These are phyloP conservation scores for Willowsia nigromaculata DNA, from an alignment of 2,888 invertebrate genomes.

Conservation along the genomic window DNA sequence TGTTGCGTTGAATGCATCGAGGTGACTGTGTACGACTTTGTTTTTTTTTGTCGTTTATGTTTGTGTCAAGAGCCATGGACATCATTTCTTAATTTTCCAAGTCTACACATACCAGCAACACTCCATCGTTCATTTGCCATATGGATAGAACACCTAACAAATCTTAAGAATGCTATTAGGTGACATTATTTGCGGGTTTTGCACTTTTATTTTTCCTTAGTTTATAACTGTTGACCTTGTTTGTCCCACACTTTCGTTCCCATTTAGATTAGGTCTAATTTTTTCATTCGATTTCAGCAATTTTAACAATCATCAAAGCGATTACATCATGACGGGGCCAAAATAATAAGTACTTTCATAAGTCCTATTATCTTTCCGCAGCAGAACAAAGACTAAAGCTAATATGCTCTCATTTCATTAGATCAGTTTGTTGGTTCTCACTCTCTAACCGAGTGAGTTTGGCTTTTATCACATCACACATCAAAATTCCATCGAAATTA, in stretches of 20 bases:
- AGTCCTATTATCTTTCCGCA: background rate
- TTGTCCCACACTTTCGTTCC: background rate
- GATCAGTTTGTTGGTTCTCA: background rate
- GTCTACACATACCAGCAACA: too few relatives aligned
- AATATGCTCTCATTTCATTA: conserved; percentile 6
- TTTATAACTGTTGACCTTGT: background rate
- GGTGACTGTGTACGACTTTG: conserved; percentile 40
- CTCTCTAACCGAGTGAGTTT: background rate
- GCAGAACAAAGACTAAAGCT: background rate
- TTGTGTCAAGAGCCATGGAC: background rate
- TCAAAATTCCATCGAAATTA: conserved; percentile 20
- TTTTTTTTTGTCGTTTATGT: background rate
- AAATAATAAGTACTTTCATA: background rate
- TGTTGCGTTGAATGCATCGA: background rate
- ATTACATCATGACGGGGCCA: background rate
- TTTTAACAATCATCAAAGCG: too few relatives aligned
- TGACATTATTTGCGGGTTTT: too few relatives aligned
- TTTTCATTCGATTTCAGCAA: background rate
- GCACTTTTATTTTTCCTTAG: too few relatives aligned
- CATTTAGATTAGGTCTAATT: background rate
- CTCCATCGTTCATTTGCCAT: too few relatives aligned
- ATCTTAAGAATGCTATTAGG: background rate
- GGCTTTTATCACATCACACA: conserved; percentile 29
- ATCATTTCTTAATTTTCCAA: background rate
- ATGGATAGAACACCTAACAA: too few relatives aligned